phyloP scores from a whole-genome alignment of 1,140 invertebrate species.

The Conus betulinus region DNA sequence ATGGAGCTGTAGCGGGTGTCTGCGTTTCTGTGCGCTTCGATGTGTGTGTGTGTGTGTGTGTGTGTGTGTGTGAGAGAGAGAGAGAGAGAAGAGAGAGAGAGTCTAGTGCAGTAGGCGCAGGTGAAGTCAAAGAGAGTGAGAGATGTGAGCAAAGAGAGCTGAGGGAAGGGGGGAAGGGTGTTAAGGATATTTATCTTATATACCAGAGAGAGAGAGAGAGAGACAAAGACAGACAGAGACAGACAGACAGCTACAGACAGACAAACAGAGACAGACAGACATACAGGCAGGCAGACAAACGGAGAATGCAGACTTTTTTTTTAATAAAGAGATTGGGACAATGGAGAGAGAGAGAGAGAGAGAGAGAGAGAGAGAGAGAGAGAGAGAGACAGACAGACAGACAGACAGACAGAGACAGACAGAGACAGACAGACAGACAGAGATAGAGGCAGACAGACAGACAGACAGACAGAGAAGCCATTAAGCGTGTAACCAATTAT shows the following conservation, averaged over 20 bases:
- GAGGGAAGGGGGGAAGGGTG: not conserved
- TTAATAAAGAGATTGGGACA: too few relatives aligned
- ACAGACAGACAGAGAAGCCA: not conserved
- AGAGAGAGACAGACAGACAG: conserved; percentile 9
- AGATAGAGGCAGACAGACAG: not conserved
- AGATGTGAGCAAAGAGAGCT: not conserved
- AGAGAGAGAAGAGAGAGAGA: too few relatives aligned
- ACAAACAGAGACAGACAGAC: not conserved
- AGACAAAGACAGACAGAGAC: not conserved
- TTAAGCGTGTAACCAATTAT: not conserved
- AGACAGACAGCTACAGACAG: not conserved
- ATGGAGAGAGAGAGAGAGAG: not conserved
- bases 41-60: conserved; percentile 4
- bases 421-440: not conserved
- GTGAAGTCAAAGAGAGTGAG: not conserved
- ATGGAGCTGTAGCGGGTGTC: not conserved
- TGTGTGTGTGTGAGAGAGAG: not conserved
- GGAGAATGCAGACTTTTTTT: too few relatives aligned
- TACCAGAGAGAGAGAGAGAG: conserved; percentile 7
- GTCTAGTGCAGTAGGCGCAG: not conserved
- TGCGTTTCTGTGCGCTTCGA: not conserved
- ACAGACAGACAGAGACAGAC: not conserved
- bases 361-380: not conserved
- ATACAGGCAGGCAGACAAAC: too few relatives aligned
- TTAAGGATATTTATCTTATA: not conserved